phyloP scores from a whole-genome alignment of 2,888 invertebrate genomes.

The Onthophagus sagittarius region DNA sequence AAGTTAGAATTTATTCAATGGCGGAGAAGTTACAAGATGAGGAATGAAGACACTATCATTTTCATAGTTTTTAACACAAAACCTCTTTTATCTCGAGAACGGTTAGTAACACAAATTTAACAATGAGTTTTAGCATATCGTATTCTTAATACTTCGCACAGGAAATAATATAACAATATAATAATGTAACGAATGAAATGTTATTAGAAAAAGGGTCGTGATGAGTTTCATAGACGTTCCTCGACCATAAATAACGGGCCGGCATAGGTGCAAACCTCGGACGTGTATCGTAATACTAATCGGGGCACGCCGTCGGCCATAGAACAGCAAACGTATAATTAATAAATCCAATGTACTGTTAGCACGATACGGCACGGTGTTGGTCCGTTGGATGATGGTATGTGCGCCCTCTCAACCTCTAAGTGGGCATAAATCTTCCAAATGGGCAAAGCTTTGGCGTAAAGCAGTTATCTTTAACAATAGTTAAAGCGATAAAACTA shows the following conservation, averaged over 20 bases:
- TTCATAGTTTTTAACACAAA: too few species aligned
- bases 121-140: too few species aligned
- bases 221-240: neutral
- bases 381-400: neutral
- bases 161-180: too few species aligned
- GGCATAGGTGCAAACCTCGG: slow-evolving; percentile 2
- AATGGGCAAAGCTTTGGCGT: neutral
- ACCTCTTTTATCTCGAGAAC: too few species aligned
- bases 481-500: neutral
- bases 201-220: neutral
- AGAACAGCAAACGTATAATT: slow-evolving; percentile 1
- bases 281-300: slow-evolving; percentile 8
- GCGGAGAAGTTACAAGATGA: too few species aligned
- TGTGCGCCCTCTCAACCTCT: neutral
- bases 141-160: too few species aligned
- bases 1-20: too few species aligned
- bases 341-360: slow-evolving; percentile 10
- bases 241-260: slow-evolving; percentile 6
- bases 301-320: neutral
- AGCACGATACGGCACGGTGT: slow-evolving; percentile 3
- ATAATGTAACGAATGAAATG: neutral
- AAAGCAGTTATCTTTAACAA: neutral
- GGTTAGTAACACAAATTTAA: too few species aligned
- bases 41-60: too few species aligned
- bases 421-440: neutral